Percentiles rank a stretch among this genome's conserved stretches.
Conservation (phyloP, 1,140 invertebrate species). For the Bombus polaris region DNA sequence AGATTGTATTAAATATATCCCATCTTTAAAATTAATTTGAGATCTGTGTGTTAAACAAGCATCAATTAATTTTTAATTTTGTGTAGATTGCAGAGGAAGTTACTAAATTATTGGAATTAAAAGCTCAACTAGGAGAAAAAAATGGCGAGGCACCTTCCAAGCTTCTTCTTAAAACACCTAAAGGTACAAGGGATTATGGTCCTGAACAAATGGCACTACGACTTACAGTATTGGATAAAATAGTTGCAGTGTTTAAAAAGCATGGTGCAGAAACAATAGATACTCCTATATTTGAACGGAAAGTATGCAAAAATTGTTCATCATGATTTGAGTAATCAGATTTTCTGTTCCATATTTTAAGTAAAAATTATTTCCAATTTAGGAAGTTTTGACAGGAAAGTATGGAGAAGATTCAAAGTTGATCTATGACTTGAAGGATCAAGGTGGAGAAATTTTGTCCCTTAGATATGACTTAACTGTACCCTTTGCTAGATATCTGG, state of each 20-base stretch:
- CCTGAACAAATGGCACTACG: constrained; percentile 97
- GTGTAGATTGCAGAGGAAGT: constrained; percentile 91
- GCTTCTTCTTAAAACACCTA: constrained; percentile 94
- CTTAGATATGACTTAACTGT: constrained; percentile 96
- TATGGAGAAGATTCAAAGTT: constrained; percentile 99
- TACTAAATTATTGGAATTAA: constrained; percentile 90
- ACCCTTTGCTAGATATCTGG: constrained; percentile 98
- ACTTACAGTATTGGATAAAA: constrained; percentile 94
- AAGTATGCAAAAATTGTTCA: constrained; percentile 84
- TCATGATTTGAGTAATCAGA: not conserved
- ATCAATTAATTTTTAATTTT: not conserved
- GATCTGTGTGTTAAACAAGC: not conserved
- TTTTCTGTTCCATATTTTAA: not conserved
- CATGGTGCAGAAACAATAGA: constrained; percentile 99
- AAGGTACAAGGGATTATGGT: constrained; percentile 98
- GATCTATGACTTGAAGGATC: constrained; percentile 99
- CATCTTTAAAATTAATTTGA: not conserved
- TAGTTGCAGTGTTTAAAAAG: constrained; percentile 95
- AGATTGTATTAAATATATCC: not conserved
- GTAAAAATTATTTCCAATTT: constrained; percentile 53
- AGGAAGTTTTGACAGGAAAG: constrained; percentile 99
- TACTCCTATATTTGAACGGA: constrained; percentile 99
- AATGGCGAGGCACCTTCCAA: constrained; percentile 85
- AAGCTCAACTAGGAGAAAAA: constrained; percentile 87
- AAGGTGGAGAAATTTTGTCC: constrained; percentile 98